phyloP scores from a whole-genome alignment of 1,140 invertebrate species.

The Prorops nasuta region DNA sequence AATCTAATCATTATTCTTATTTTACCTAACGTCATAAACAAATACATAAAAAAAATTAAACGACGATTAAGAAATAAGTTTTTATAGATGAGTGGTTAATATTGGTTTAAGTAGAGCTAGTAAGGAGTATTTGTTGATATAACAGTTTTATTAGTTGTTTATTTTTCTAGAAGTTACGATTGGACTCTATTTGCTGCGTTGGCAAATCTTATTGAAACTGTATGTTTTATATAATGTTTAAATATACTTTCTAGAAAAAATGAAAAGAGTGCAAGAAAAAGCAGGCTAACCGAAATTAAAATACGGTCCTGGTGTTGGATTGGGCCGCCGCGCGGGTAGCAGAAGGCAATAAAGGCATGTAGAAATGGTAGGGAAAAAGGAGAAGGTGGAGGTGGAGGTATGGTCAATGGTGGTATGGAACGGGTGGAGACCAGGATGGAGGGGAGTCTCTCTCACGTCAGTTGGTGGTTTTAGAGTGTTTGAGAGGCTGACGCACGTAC shows the following conservation, averaged over 20 bases:
- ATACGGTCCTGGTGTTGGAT: constrained; percentile 11
- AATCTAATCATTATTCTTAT: background rate
- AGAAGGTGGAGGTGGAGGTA: background rate
- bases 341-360: too few relatives aligned
- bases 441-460: constrained; percentile 27
- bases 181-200: background rate
- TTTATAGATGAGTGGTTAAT: background rate
- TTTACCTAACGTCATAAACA: background rate
- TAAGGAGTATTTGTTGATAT: background rate
- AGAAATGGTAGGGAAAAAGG: too few relatives aligned
- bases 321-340: too few relatives aligned
- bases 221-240: too few relatives aligned
- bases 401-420: constrained; percentile 14
- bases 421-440: constrained; percentile 3
- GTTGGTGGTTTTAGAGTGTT: constrained; percentile 36
- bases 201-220: background rate
- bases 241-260: background rate
- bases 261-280: background rate
- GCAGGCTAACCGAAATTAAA: background rate
- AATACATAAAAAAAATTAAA: background rate
- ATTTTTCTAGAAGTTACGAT: background rate
- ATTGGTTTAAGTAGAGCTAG: background rate
- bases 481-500: too few relatives aligned
- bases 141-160: background rate
- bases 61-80: background rate